Base-by-base conservation (phyloP, 2,888 invertebrate genomes). In the Parapristionchus giblindavisi region DNA sequence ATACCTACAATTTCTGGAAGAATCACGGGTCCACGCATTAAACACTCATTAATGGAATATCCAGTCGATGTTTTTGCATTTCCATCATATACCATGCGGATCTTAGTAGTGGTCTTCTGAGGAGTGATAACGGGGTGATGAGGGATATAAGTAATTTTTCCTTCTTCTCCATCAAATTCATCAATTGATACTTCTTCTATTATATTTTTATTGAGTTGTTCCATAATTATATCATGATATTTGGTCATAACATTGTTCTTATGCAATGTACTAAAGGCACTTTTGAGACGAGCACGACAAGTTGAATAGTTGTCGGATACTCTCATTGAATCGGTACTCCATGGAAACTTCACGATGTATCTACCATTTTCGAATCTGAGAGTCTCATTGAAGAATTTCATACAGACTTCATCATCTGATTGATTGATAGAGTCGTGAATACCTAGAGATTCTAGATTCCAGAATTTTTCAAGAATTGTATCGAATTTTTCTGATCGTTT, bases 11-110 rank as follows among this genome's bases (percentile, higher is more conserved):
- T 27, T 2, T 76, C 76, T 5, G 65, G 56, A 1, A 76, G 38
- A 2, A 66, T 74, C 11, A 77, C 76, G 0, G 77, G 71, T 5
- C 77, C 77, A 27, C n/a, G 36, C 11, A 52, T 43, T 3, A 77
- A 21, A 21, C 52, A 54, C 5, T 77, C 60, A 65, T 77, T 77
- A 6, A 77, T 29, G 2, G 52, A 52, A 29, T 38, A 17, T 27
- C 48, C 36, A 3, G 36, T 14, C 68, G 34, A 32, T 32, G 58
- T 58, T 17, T 34, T 58, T 0, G 58, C 32, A 21, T n/a, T 34
- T 21, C 11, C 58, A 17, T 58, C 58, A 27, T 58, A 58, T 8
- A 58, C 58, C 5, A 58, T 34, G 3, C 58, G 5, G 4, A n/a
- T 34, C 34, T 58, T 58, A 3, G 58, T 58, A n/a, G n/a, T n/a